Percentiles rank a stretch among this genome's conserved stretches.
Evolutionary conservation across 2,113 vertebrate genomes (phyloP).

Genomic region (Lepidothrix coronata): DNA sequence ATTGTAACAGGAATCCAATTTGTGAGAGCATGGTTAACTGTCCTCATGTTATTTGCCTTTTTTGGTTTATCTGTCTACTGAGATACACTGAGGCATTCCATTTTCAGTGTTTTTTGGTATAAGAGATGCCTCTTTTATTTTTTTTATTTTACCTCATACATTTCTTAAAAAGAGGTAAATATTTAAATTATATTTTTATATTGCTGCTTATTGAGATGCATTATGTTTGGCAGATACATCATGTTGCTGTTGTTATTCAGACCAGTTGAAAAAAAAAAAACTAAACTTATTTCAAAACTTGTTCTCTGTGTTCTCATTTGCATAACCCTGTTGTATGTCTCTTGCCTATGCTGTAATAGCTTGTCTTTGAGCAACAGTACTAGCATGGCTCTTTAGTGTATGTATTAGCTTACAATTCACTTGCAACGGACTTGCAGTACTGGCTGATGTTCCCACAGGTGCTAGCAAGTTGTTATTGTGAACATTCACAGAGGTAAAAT

Average conservation of each 20-base stretch:
- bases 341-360: neutral
- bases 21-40: neutral
- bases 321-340: neutral
- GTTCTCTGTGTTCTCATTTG: neutral
- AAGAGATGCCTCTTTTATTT: rapidly evolving
- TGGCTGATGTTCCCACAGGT: neutral
- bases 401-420: neutral
- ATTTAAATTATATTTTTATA: neutral
- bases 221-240: neutral
- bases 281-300: neutral
- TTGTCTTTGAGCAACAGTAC: neutral
- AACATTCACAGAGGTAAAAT: neutral
- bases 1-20: neutral
- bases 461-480: neutral
- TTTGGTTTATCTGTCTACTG: neutral
- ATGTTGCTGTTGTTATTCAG: neutral
- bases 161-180: neutral
- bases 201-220: neutral
- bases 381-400: neutral
- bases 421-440: neutral
- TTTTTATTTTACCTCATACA: neutral
- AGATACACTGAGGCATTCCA: neutral
- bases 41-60: neutral
- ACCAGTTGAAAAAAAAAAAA: neutral
- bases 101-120: neutral